Base-by-base conservation (phyloP, 2,113 vertebrate genomes). In the Zootoca vivipara region DNA sequence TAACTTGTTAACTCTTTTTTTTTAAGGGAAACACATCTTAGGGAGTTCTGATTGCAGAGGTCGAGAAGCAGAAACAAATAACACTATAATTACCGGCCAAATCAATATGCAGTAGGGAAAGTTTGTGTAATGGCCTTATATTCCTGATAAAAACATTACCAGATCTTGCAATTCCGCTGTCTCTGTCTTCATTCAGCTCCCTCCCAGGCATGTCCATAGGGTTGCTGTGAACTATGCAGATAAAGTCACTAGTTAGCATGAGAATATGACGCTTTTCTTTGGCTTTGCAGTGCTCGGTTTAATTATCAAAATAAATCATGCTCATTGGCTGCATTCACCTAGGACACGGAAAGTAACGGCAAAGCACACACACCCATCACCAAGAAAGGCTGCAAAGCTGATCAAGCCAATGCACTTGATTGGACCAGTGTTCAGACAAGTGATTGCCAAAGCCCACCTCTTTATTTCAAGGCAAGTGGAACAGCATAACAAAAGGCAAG, bases 171-270 rank as follows among this genome's bases (percentile, higher is more conserved):
- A 99, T 99, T 78, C 99, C 99, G 52, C 99, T 99, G 97, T 99
- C 99, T 95, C 99, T 95, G 95, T 99, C 99, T 72, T 99, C 98
- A 69, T 97, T 96, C 73, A 97, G 95, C 83, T 98, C 97, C 94
- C 99, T 96, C 88, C 98, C 98, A 67, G 99, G 99, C 99, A 99
- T 99, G 97, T 99, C 99, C 99, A 99, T 99, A 46, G 99, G 99
- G 92, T 99, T 99, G 96, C 99, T 99, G 88, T 99, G 98, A 94
- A 99, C 99, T 99, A 95, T 67, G 94, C 95, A 95, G 93, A 46
- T 95, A 96, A 87, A 93, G 65, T 92, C 87, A 93, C 90, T 64
- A 86, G 85, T 97, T 92, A 96, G 94, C 93, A 93, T 86, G 73
- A 94, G 92, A 91, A 93, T 85, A 86, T 86, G 64, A 94, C 26